Percentiles rank a stretch among this genome's conserved stretches.
Conservation (phyloP, 2,113 vertebrate genomes). For the Apodemus speciosus region DNA sequence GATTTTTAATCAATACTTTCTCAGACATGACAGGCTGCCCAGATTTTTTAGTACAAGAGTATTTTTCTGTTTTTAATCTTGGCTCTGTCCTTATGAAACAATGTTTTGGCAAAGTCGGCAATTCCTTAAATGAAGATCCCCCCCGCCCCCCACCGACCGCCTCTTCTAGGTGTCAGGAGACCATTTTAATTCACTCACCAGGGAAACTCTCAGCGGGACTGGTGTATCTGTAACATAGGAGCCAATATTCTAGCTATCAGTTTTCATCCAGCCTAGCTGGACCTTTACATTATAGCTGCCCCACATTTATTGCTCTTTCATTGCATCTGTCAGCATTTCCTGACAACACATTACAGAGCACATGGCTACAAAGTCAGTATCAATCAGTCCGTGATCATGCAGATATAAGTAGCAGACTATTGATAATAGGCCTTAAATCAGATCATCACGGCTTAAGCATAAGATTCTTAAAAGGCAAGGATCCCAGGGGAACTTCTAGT, state of each 20-base stretch:
- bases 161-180: conserved; percentile 82
- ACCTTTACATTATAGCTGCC: conserved; percentile 90
- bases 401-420: conserved; percentile 87
- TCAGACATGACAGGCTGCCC: conserved; percentile 55
- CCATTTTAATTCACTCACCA: conserved; percentile 89
- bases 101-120: conserved; percentile 80
- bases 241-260: conserved; percentile 92
- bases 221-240: conserved; percentile 85
- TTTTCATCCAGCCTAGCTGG: conserved; percentile 90
- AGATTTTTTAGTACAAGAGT: conserved; percentile 68
- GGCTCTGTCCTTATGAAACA: conserved; percentile 70
- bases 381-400: conserved; percentile 88
- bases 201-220: conserved; percentile 85
- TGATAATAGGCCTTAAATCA: conserved; percentile 89
- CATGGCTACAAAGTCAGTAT: conserved; percentile 87
- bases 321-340: conserved; percentile 90
- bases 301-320: conserved; percentile 89
- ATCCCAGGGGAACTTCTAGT: conserved; percentile 77
- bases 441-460: conserved; percentile 83
- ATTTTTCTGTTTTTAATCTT: conserved; percentile 54
- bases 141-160: too few species aligned
- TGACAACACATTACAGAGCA: conserved; percentile 90
- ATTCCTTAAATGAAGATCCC: conserved; percentile 83
- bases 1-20: conserved; percentile 76
- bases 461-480: conserved; percentile 84